A percentile compares a stretch with the other conserved stretches of the same genome.
phyloP scores from a whole-genome alignment of 1,140 invertebrate genomes.

The Cyclina sinensis region DNA sequence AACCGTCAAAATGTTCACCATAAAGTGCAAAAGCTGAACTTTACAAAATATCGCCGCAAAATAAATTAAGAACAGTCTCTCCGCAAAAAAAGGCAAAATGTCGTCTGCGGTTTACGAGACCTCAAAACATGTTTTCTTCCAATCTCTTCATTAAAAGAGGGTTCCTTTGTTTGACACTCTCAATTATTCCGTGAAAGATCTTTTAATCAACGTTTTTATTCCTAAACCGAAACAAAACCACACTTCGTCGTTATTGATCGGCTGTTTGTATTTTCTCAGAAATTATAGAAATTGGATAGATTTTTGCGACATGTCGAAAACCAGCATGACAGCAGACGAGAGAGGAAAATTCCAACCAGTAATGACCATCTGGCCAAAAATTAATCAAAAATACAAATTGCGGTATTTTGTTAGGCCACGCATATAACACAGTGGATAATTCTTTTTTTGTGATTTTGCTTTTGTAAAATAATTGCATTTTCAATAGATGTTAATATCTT shows the following conservation, averaged over 20 bases:
- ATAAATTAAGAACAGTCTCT: background rate
- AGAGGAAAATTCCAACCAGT: constrained; percentile 41
- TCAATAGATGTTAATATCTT: no score
- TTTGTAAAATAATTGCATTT: no score
- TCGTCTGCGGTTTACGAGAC: constrained; percentile 32
- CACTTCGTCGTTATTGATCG: constrained; percentile 20
- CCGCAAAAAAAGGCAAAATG: constrained; percentile 17
- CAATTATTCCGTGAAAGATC: constrained; percentile 37
- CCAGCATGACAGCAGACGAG: constrained; percentile 53
- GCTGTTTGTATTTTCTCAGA: constrained; percentile 53
- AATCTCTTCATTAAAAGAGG: constrained; percentile 36
- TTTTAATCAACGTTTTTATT: constrained; percentile 57
- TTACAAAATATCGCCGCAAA: background rate
- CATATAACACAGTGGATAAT: background rate
- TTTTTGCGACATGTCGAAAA: constrained; percentile 59
- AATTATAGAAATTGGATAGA: constrained; percentile 56
- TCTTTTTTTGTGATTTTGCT: no score
- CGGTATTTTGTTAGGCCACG: constrained; percentile 27
- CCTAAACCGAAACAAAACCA: constrained; percentile 44
- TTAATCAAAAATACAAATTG: constrained; percentile 55
- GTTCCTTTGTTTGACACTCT: constrained; percentile 46
- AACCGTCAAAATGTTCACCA: no score
- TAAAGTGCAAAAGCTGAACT: no score
- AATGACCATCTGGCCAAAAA: constrained; percentile 59
- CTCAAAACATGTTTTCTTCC: constrained; percentile 32